Conservation (phyloP, 92 coral and sea anemone species). For the Muricea muricata region DNA sequence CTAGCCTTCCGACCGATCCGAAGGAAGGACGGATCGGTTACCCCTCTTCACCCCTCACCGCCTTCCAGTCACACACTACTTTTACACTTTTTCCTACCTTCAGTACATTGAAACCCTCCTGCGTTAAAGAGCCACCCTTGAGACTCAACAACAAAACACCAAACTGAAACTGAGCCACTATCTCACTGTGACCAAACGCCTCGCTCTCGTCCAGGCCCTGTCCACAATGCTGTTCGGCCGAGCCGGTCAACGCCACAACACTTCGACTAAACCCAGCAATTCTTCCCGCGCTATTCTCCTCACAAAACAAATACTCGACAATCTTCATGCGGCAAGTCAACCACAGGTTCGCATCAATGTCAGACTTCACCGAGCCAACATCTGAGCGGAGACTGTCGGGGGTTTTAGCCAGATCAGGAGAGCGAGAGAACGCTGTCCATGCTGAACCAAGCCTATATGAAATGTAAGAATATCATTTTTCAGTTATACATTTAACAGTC, state of each 20-base stretch:
- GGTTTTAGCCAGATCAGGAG: conserved; percentile 19
- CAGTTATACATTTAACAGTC: no score
- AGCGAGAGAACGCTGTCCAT: conserved; percentile 45
- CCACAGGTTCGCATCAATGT: conserved; percentile 94
- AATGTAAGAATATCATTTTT: not conserved
- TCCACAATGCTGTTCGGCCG: conserved; percentile 87
- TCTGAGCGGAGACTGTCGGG: conserved; percentile 27
- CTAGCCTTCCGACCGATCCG: no score
- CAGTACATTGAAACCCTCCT: conserved; percentile 67
- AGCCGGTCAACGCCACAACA: conserved; percentile 83
- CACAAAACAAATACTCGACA: conserved; percentile 81
- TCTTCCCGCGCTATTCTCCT: conserved; percentile 93
- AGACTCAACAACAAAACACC: conserved; percentile 68
- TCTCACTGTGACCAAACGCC: conserved; percentile 90
- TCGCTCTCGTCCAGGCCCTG: conserved; percentile 98
- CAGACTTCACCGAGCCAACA: conserved; percentile 71
- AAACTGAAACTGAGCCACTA: conserved; percentile 80
- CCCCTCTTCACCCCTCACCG: not conserved
- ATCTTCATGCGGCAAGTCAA: conserved; percentile 82
- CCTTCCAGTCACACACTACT: not conserved
- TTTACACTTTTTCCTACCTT: conserved; percentile 60
- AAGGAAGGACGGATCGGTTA: no score
- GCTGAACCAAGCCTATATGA: conserved; percentile 20
- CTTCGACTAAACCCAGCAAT: conserved; percentile 89
- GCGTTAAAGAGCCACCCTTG: conserved; percentile 77